phyloP scores from a whole-genome alignment of 2,797 vertebrate species.

The Eospalax fontanierii region DNA sequence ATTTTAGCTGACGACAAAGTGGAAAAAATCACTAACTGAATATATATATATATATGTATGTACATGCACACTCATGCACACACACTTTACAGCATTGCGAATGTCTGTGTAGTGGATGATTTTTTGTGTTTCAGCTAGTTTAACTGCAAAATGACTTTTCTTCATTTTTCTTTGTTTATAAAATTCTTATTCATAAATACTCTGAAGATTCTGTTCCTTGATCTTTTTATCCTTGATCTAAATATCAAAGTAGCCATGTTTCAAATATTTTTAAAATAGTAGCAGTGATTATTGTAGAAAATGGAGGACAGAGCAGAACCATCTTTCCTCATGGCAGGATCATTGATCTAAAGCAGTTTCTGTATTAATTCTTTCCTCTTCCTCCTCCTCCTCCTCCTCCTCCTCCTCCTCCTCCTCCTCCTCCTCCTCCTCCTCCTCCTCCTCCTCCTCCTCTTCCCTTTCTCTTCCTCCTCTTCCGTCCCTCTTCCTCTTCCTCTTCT shows the following conservation, averaged over 20 bases:
- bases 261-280: not conserved
- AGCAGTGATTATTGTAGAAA: not conserved
- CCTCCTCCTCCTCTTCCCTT: not conserved
- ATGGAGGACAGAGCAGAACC: not conserved
- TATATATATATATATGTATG: not conserved
- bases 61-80: no score
- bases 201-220: conserved; percentile 40
- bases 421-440: not conserved
- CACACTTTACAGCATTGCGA: not conserved
- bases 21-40: conserved; percentile 36
- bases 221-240: conserved; percentile 31
- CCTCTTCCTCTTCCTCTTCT: no score
- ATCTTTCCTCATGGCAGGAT: not conserved
- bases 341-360: not conserved
- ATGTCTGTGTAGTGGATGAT: not conserved
- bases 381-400: not conserved
- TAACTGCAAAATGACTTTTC: conserved; percentile 37
- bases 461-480: no score
- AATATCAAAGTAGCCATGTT: conserved; percentile 19
- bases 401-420: not conserved
- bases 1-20: conserved; percentile 42
- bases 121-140: not conserved
- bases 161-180: not conserved
- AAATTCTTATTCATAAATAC: conserved; percentile 13
- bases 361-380: not conserved